Evolutionary conservation across 2,113 vertebrate species (phyloP), one percentile per base, ranked within the genome.

Genomic region (Gnathonemus longibarbis): DNA sequence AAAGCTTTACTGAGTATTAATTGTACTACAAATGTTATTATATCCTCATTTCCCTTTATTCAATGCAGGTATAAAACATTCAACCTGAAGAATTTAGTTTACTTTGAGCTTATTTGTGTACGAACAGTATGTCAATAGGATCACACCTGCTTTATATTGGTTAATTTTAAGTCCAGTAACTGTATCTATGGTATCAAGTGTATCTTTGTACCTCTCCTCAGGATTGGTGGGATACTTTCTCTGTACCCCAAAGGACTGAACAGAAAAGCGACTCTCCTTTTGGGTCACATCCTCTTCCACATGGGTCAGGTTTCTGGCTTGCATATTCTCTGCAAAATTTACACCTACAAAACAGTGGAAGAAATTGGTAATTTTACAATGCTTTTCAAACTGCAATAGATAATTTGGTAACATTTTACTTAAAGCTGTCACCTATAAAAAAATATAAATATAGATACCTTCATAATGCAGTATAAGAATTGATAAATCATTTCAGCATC

Each of bases 151-250:
- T 31, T 31, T 0, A 24, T 48, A 21, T 46, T 84, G 17, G 39
- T 46, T 46, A 84, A 19, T 83, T 83, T 83, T 45, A 39, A 80
- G 35, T 42, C 4, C 13, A 45, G 45, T 45, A 42, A 19, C 31
- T 83, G 35, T 45, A 45, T 24, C 21, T 84, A 46, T 84, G 80
- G 17, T 48, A 48, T 84, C 0, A 42, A 46, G 31, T 24, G 42
- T 1, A 13, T n/a, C 17, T 27, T n/a, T 24, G 50, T 90, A 90
- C 95, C 95, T 95, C 46, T 94, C 92, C 88, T 95, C 94, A 52
- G 1, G 89, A 48, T 92, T 91, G 35, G 15, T 89, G 66, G 84
- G 80, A 52, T 52, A 91, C 27, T 49, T 74, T 85, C 52, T 74
- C 7, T 92, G 88, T 77, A 17, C 48, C 56, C 89, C 92, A 90